Percentiles rank a stretch among this genome's conserved stretches.
Conservation (phyloP, 2,888 invertebrate genomes). For the Conops quadrifasciatus region DNA sequence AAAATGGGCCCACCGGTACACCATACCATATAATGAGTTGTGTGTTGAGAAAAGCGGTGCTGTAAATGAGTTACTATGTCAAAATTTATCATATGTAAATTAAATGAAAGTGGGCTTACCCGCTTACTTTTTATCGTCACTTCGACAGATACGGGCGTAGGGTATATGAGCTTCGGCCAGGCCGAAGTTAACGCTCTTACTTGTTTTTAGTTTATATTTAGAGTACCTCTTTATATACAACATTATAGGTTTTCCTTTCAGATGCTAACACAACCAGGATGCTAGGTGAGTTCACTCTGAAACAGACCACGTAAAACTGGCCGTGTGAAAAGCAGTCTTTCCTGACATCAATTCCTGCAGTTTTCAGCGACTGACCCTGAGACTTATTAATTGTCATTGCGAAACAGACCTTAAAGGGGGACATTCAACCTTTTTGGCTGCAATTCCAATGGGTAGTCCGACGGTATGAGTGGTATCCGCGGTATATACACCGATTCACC, state of each 20-base stretch:
- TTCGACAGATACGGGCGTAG: no score
- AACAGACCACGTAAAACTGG: neutral
- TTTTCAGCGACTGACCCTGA: neutral
- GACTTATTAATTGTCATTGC: neutral
- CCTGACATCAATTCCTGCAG: no score
- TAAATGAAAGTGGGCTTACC: no score
- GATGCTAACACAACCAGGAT: neutral
- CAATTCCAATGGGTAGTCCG: neutral
- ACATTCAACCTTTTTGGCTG: no score
- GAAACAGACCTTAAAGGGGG: neutral
- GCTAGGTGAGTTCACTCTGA: constrained; percentile 6
- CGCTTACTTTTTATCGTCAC: no score
- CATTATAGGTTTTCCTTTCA: constrained; percentile 5
- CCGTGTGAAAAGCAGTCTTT: neutral
- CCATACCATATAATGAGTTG: no score
- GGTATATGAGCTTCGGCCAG: no score
- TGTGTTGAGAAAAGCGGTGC: no score
- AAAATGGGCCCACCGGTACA: no score
- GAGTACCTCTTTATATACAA: neutral
- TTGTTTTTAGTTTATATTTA: constrained; percentile 10
- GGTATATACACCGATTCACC: neutral
- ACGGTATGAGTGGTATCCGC: neutral
- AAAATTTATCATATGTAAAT: no score
- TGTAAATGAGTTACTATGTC: no score
- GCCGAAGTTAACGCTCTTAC: no score